Conservation (phyloP, 2,888 invertebrate species). For the Emmelina monodactyla region DNA sequence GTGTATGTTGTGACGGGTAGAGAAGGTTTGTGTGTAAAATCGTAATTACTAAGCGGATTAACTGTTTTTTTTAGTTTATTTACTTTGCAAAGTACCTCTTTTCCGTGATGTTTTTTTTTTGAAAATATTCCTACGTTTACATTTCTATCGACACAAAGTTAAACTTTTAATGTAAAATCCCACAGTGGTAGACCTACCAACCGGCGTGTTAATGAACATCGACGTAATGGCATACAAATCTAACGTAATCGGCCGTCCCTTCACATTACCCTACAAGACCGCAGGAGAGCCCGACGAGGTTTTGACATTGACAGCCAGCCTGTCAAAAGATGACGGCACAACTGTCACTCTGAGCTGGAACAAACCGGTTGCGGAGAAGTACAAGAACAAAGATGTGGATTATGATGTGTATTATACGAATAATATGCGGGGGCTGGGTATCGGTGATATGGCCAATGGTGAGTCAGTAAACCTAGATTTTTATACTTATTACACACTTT, state of each 20-base stretch:
- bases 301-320: constrained; percentile 52
- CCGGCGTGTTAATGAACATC: constrained; percentile 56
- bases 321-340: constrained; percentile 64
- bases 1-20: too few species aligned
- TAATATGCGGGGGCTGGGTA: constrained; percentile 28
- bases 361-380: constrained; percentile 64
- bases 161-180: too few species aligned
- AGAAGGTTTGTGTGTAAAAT: too few species aligned
- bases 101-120: too few species aligned
- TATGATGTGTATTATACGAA: constrained; percentile 79
- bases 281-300: constrained; percentile 57
- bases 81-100: too few species aligned
- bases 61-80: too few species aligned
- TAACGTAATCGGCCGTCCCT: constrained; percentile 60
- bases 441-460: constrained; percentile 32
- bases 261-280: constrained; percentile 49
- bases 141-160: too few species aligned
- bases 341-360: constrained; percentile 74
- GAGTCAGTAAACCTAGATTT: too few species aligned
- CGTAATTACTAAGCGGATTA: too few species aligned
- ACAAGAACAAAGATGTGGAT: constrained; percentile 34
- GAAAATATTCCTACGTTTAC: too few species aligned
- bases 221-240: constrained; percentile 71
- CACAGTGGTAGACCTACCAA: constrained; percentile 62
- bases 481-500: too few species aligned